Conservation (phyloP, 2,797 vertebrate species). For the Orestias chungarensis region DNA sequence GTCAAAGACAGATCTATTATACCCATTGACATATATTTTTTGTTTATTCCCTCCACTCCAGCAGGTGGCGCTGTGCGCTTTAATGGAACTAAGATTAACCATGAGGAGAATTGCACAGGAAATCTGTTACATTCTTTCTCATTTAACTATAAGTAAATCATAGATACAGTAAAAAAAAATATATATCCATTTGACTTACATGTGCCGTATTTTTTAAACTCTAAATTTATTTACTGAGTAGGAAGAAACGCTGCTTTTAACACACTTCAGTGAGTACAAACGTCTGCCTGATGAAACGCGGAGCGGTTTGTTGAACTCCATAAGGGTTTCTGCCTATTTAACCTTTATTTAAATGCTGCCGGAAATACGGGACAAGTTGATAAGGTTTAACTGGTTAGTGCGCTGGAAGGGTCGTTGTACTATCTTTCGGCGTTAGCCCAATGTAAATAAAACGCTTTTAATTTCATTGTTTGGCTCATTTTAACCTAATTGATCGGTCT, state of each 20-base stretch:
- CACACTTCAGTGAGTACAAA: slow-evolving; percentile 3
- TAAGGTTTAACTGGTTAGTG: rapidly evolving
- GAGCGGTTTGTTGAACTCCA: not conserved
- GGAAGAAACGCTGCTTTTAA: rapidly evolving
- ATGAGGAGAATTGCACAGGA: not conserved
- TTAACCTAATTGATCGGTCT: not conserved
- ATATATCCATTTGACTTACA: not conserved
- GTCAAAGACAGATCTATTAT: too few species aligned
- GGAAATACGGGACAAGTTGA: rapidly evolving
- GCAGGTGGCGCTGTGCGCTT: slow-evolving; percentile 17
- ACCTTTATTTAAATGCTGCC: rapidly evolving
- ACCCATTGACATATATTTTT: too few species aligned
- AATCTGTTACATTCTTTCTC: not conserved
- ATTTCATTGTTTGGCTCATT: not conserved
- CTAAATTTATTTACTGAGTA: not conserved
- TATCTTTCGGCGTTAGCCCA: not conserved
- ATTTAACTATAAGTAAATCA: slow-evolving; percentile 12
- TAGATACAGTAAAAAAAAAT: slow-evolving; percentile 21
- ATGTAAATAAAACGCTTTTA: not conserved
- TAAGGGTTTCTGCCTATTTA: not conserved
- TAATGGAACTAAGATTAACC: rapidly evolving
- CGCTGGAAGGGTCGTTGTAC: rapidly evolving
- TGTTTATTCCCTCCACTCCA: not conserved
- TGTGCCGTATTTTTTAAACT: rapidly evolving
- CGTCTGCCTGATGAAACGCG: not conserved